Percentiles rank a stretch among this genome's conserved stretches.
Evolutionary conservation across 2,888 invertebrate species (phyloP).

Genomic region (Volucella inflata): DNA sequence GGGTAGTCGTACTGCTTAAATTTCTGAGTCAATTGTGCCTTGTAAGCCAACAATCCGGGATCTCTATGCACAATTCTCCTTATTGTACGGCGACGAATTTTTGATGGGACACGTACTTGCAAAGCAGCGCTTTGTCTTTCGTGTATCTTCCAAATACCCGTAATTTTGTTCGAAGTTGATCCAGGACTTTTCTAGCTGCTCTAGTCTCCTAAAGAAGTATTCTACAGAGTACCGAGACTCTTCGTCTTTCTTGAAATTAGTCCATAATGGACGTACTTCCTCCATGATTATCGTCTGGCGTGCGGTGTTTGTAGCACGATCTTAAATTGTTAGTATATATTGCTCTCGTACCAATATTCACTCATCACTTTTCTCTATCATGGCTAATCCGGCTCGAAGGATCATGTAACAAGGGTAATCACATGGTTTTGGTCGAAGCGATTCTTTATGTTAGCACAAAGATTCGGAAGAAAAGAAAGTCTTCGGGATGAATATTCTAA

Average conservation of each 20-base stretch:
- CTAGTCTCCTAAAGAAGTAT: conserved; percentile 7
- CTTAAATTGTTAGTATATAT: background rate
- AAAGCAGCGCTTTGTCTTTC: conserved; percentile 11
- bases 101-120: background rate
- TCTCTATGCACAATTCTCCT: too few relatives aligned
- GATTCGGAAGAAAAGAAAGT: too few relatives aligned
- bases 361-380: background rate
- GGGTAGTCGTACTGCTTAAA: too few relatives aligned
- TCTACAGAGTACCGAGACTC: conserved; percentile 26
- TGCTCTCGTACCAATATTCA: conserved; percentile 19
- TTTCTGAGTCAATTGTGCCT: too few relatives aligned
- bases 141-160: conserved; percentile 17
- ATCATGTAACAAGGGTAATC: too few relatives aligned
- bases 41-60: too few relatives aligned
- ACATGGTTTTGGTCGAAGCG: too few relatives aligned
- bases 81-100: too few relatives aligned
- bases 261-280: conserved; percentile 6
- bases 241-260: too few relatives aligned
- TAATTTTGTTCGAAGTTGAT: conserved; percentile 26
- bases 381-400: conserved; percentile 5
- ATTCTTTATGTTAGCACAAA: too few relatives aligned
- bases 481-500: too few relatives aligned
- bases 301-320: background rate
- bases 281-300: background rate
- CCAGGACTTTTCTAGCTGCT: conserved; percentile 3